Percentiles rank a stretch among this genome's conserved stretches.
Conservation (phyloP, 2,888 invertebrate genomes). For the Drosophila yooni region DNA sequence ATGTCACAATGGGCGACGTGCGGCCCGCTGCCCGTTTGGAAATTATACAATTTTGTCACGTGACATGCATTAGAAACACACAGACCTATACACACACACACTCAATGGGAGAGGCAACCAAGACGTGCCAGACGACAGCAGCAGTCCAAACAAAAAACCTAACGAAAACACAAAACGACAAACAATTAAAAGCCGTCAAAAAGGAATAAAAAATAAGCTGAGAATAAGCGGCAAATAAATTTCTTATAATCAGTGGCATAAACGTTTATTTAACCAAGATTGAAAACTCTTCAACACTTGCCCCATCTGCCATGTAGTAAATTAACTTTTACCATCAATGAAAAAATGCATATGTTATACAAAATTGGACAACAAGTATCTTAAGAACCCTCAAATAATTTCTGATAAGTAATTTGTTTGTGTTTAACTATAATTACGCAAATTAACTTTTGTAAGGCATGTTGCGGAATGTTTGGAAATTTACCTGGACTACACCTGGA, state of each 20-base stretch:
- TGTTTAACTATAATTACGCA: background rate
- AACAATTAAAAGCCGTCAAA: constrained; percentile 72
- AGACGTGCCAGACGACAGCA: constrained; percentile 68
- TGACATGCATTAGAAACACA: constrained; percentile 76
- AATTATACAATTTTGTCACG: constrained; percentile 83
- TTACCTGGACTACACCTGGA: background rate
- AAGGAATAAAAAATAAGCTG: constrained; percentile 48
- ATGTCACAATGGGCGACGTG: constrained; percentile 81
- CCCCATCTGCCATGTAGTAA: background rate
- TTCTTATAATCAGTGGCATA: constrained; percentile 23
- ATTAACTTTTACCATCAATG: background rate
- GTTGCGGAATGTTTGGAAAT: background rate
- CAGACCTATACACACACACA: constrained; percentile 32
- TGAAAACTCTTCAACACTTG: background rate
- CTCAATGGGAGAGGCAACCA: constrained; percentile 42
- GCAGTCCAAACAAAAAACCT: constrained; percentile 40
- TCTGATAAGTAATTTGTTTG: constrained; percentile 1
- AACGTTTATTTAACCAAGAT: background rate
- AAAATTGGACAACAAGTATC: background rate
- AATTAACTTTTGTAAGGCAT: background rate
- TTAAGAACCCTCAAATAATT: background rate
- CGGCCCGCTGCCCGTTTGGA: constrained; percentile 73
- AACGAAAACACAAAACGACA: constrained; percentile 51
- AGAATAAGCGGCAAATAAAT: constrained; percentile 40
- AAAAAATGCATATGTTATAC: background rate